Evolutionary conservation across 2,888 invertebrate genomes (phyloP).

Genomic region (Himalopsyche anomala): DNA sequence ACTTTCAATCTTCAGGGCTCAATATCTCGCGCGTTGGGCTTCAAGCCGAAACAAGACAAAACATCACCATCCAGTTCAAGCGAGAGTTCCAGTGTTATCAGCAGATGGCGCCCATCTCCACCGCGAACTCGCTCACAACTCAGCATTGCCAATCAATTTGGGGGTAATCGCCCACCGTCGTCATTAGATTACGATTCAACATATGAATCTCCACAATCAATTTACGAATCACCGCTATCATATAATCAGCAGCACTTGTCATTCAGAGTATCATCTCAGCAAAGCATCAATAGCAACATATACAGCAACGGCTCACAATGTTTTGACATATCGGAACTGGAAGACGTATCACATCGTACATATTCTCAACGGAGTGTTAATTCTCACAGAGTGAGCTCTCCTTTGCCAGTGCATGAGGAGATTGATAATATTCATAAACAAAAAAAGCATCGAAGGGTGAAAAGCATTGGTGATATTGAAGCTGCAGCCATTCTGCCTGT

Average conservation of each 20-base stretch:
- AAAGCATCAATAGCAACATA: constrained; percentile 65
- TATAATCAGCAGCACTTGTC: constrained; percentile 67
- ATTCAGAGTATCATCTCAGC: constrained; percentile 64
- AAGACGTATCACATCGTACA: constrained; percentile 69
- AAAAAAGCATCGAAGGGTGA: constrained; percentile 81
- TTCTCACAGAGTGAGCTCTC: constrained; percentile 75
- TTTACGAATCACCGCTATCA: constrained; percentile 70
- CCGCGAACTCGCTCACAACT: constrained; percentile 77
- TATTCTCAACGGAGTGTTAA: constrained; percentile 73
- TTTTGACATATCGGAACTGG: constrained; percentile 63
- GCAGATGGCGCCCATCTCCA: constrained; percentile 75
- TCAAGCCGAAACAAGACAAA: constrained; percentile 79
- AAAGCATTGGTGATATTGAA: constrained; percentile 87
- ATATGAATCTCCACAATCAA: constrained; percentile 68
- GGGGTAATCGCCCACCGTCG: constrained; percentile 70
- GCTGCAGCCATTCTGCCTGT: constrained; percentile 74
- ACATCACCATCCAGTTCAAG: constrained; percentile 83
- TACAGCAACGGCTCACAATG: constrained; percentile 65
- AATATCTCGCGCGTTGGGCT: constrained; percentile 84
- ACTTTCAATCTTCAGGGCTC: constrained; percentile 79
- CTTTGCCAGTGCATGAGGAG: constrained; percentile 73
- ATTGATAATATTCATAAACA: constrained; percentile 74
- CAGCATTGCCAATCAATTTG: constrained; percentile 74
- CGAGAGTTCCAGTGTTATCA: constrained; percentile 78
- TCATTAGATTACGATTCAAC: constrained; percentile 67